phyloP scores from a whole-genome alignment of 1,140 invertebrate genomes.

The Trigoniulus corallinus region DNA sequence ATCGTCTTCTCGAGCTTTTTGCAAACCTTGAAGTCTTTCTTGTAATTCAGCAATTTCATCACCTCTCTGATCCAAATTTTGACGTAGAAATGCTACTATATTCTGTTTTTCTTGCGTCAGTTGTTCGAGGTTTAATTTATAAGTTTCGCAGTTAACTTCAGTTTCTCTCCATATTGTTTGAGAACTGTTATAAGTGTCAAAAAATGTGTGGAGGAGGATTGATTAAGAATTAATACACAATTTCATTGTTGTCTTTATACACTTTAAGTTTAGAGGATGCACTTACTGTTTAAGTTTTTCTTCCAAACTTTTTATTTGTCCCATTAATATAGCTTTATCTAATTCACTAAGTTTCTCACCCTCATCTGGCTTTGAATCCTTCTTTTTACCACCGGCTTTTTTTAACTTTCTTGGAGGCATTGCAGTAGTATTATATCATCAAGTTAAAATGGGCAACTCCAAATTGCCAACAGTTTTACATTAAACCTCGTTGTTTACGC shows the following conservation, averaged over 20 bases:
- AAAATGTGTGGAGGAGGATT: not conserved
- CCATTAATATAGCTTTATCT: not conserved
- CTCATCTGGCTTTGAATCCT: not conserved
- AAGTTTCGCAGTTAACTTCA: not conserved
- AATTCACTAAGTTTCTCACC: not conserved
- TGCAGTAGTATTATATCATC: too few species aligned
- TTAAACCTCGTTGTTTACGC: too few species aligned
- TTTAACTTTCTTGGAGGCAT: slow-evolving; percentile 1
- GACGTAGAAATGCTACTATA: not conserved
- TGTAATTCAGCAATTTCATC: not conserved
- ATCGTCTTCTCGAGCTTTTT: not conserved
- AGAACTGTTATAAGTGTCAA: not conserved
- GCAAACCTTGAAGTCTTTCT: not conserved
- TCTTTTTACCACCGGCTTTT: not conserved
- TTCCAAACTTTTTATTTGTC: not conserved
- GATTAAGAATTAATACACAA: not conserved
- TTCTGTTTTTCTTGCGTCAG: not conserved
- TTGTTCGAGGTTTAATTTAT: not conserved
- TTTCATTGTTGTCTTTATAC: too few species aligned
- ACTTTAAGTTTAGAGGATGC: not conserved
- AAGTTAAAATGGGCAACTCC: too few species aligned
- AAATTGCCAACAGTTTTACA: too few species aligned
- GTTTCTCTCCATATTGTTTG: too few species aligned
- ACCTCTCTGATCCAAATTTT: not conserved
- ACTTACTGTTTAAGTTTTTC: not conserved